Evolutionary conservation across 1,140 invertebrate genomes (phyloP).

Genomic region (Drosophila orena): DNA sequence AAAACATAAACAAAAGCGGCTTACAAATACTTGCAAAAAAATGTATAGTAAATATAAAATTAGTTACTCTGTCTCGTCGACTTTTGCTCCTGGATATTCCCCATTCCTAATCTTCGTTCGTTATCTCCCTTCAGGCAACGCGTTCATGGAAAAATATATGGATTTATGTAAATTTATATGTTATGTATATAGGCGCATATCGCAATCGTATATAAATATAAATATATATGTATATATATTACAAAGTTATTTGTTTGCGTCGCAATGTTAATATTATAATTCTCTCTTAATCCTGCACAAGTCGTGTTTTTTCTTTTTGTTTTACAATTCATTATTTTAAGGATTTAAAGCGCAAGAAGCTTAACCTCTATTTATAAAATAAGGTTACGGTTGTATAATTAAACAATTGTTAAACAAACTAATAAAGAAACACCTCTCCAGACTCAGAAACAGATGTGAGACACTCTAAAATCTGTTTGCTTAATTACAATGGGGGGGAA

Average conservation of each 20-base stretch:
- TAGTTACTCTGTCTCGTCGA: slow-evolving; percentile 6
- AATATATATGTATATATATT: slow-evolving; percentile 55
- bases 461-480: slow-evolving; percentile 22
- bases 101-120: slow-evolving; percentile 7
- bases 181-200: slow-evolving; percentile 55
- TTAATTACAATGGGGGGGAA: slow-evolving; percentile 32
- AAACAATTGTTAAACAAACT: slow-evolving; percentile 32
- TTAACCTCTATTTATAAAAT: slow-evolving; percentile 56
- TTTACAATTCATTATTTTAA: slow-evolving; percentile 27
- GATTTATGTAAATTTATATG: slow-evolving; percentile 38
- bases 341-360: slow-evolving; percentile 63
- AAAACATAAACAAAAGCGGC: slow-evolving; percentile 60
- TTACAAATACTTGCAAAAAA: slow-evolving; percentile 56
- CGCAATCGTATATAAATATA: slow-evolving; percentile 39
- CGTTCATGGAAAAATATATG: slow-evolving; percentile 41
- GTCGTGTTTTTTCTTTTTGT: slow-evolving; percentile 2
- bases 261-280: slow-evolving; percentile 41
- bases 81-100: slow-evolving; percentile 22
- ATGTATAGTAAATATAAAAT: slow-evolving; percentile 36
- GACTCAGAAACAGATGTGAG: slow-evolving; percentile 18
- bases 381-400: slow-evolving; percentile 46
- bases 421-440: slow-evolving; percentile 19
- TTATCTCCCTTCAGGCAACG: slow-evolving; percentile 13
- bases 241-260: slow-evolving; percentile 45
- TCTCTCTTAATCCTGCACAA: slow-evolving; percentile 34